A percentile compares a stretch with the other conserved stretches of the same genome.
phyloP scores from a whole-genome alignment of 2,797 vertebrate species.

The Pteropus rufus region DNA sequence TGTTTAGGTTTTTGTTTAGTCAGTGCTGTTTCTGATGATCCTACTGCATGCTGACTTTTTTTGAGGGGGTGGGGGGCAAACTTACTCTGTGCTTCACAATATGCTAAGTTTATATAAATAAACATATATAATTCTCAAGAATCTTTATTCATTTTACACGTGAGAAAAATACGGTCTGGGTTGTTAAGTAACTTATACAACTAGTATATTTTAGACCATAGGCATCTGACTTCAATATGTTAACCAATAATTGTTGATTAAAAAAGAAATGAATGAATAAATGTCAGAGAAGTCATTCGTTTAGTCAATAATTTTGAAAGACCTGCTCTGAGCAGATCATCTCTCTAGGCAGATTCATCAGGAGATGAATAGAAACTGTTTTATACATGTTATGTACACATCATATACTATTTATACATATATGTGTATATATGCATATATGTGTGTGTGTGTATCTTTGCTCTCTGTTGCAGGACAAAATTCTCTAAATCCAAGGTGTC shows the following conservation, averaged over 20 bases:
- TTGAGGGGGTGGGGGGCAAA: background rate
- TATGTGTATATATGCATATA: background rate
- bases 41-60: background rate
- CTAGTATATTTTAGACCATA: background rate
- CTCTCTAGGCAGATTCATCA: background rate
- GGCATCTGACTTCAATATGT: background rate
- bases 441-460: background rate
- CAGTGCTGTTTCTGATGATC: accelerated
- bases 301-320: background rate
- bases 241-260: background rate
- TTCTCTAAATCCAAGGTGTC: background rate
- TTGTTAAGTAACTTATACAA: background rate
- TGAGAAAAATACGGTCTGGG: background rate
- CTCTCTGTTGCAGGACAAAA: background rate
- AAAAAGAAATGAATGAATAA: background rate
- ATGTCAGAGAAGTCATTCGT: background rate
- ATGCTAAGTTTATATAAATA: background rate
- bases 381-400: background rate
- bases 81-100: background rate
- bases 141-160: background rate
- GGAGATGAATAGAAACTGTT: background rate
- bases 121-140: background rate
- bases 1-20: background rate
- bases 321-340: background rate
- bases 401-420: background rate